Conservation (phyloP, 1,140 invertebrate species). For the Ditylenchus dipsaci region DNA sequence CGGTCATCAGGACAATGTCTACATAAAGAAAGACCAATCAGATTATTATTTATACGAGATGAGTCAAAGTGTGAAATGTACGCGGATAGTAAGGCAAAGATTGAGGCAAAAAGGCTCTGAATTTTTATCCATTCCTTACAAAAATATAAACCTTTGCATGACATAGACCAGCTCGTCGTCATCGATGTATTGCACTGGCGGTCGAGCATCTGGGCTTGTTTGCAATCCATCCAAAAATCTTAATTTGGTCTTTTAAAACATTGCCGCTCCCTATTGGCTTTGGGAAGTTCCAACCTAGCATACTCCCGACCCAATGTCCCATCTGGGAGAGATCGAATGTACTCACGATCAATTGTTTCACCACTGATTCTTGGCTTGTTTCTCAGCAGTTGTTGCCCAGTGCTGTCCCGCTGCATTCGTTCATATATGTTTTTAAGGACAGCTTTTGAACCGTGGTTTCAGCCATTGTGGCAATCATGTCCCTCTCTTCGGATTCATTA, state of each 20-base stretch:
- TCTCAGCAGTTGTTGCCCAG: constrained; percentile 21
- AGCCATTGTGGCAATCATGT: constrained; percentile 40
- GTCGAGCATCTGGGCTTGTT: constrained; percentile 77
- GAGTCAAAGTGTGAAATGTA: too few species aligned
- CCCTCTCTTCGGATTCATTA: constrained; percentile 30
- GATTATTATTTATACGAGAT: too few species aligned
- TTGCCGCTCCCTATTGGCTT: too few species aligned
- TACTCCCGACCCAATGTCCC: constrained; percentile 38
- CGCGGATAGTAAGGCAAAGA: too few species aligned
- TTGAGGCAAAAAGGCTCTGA: too few species aligned
- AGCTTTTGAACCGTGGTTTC: constrained; percentile 31
- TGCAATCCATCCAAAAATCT: constrained; percentile 33
- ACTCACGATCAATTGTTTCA: constrained; percentile 26
- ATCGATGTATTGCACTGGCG: constrained; percentile 81
- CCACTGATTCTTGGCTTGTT: too few species aligned
- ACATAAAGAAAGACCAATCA: too few species aligned
- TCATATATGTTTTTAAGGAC: constrained; percentile 25
- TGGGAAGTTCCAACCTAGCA: constrained; percentile 17
- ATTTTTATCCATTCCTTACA: background rate
- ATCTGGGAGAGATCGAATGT: constrained; percentile 17
- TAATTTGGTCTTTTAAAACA: too few species aligned
- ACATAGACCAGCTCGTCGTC: constrained; percentile 87
- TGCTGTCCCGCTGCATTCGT: constrained; percentile 25
- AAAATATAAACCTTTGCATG: constrained; percentile 70
- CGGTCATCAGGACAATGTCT: too few species aligned